Percentiles rank a stretch among this genome's conserved stretches.
These are phyloP conservation scores for Sicus ferrugineus DNA, from an alignment of 2,888 invertebrate genomes.

Conservation along the genomic window DNA sequence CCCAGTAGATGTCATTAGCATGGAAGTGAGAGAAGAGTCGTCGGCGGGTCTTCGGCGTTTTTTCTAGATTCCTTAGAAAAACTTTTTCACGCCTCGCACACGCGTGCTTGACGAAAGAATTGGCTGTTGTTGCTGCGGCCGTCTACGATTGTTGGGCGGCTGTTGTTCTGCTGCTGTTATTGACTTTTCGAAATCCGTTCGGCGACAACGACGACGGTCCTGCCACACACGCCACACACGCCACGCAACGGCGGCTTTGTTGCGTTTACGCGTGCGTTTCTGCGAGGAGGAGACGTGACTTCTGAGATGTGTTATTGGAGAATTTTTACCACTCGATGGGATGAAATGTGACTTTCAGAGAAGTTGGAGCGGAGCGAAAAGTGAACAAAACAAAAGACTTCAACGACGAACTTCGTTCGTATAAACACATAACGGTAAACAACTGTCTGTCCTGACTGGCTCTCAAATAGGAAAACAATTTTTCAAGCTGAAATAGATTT, in stretches of 20 bases:
- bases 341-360: background rate
- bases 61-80: conserved; percentile 18
- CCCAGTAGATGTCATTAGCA: conserved; percentile 32
- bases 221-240: background rate
- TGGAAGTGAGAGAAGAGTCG: conserved; percentile 23
- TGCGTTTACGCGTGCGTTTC: background rate
- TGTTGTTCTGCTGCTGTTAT: background rate
- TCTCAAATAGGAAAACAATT: conserved; percentile 14
- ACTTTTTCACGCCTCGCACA: conserved; percentile 29
- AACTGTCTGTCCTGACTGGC: background rate
- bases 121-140: conserved; percentile 38
- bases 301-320: background rate
- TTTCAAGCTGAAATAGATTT: conserved; percentile 13
- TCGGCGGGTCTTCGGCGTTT: background rate
- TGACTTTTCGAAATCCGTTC: conserved; percentile 12
- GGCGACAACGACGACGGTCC: background rate
- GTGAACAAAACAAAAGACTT: background rate
- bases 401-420: conserved; percentile 5
- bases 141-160: background rate
- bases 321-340: background rate
- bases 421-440: background rate
- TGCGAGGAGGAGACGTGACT: background rate
- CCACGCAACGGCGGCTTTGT: background rate
- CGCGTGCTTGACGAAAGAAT: background rate
- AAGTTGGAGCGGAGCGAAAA: background rate